Evolutionary conservation across 2,797 vertebrate species (phyloP).

Genomic region (Yasuhikotakia modesta): DNA sequence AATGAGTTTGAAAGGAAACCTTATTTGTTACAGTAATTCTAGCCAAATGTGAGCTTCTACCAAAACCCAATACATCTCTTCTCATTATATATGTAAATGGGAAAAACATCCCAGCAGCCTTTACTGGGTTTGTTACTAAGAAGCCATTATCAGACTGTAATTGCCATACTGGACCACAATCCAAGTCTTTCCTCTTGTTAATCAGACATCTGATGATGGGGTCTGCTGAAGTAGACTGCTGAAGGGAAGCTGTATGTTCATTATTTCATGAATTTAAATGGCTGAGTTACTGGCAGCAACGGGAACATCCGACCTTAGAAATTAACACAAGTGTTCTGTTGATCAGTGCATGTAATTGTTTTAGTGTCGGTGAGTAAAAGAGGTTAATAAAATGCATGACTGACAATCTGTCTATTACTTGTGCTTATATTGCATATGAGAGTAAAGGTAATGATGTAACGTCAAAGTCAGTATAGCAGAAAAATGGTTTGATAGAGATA

Average conservation of each 20-base stretch:
- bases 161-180: conserved; percentile 30
- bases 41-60: conserved; percentile 30
- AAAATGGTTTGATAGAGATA: not conserved
- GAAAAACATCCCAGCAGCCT: conserved; percentile 35
- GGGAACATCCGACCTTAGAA: conserved; percentile 68
- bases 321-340: conserved; percentile 67
- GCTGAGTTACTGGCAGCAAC: conserved; percentile 64
- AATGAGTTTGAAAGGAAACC: conserved; percentile 15
- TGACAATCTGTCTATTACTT: conserved; percentile 39
- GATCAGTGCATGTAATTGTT: conserved; percentile 77
- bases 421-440: conserved; percentile 21
- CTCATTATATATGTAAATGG: conserved; percentile 45
- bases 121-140: conserved; percentile 17
- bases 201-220: conserved; percentile 41
- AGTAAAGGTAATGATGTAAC: conserved; percentile 10
- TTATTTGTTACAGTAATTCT: conserved; percentile 10
- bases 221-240: conserved; percentile 9
- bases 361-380: conserved; percentile 67
- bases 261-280: conserved; percentile 72
- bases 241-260: conserved; percentile 51
- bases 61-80: conserved; percentile 27
- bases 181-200: conserved; percentile 19
- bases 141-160: conserved; percentile 47
- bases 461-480: not conserved
- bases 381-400: conserved; percentile 60